Evolutionary conservation across 1,140 invertebrate species (phyloP), one percentile per base, ranked within the genome.

Genomic region (Drosophila pallidifrons): DNA sequence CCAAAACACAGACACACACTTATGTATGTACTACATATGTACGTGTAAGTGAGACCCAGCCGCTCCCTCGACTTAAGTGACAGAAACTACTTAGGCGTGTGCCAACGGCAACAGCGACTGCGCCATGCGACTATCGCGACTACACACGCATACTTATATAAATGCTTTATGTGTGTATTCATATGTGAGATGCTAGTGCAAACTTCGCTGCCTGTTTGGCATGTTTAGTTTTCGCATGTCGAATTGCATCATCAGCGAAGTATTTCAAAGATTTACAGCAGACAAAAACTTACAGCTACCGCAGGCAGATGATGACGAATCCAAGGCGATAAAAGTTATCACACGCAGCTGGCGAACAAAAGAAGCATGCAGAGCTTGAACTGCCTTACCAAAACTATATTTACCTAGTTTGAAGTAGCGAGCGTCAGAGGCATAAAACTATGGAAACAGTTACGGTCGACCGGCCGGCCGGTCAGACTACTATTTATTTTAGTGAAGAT

Each of bases 21-120:
- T 32, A 8, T 32, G 1, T 32, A 32, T 32, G 7, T 7, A 32
- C 2, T 7, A 32, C 2, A 2, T 8, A 66, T 38, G 70, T 38
- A 64, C 51, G 49, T 38, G 52, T 41, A 35, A 49, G 54, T 52
- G 49, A 32, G 10, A 13, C 20, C 35, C 58, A 88, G 75, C 81
- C 85, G 85, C 85, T 88, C 85, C 85, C 85, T 81, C 75, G 77
- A 73, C 81, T 88, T 79, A 75, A 88, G 72, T 83, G 78, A 88
- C 83, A 89, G 81, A 68, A 68, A 87, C 83, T 77, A 82, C 73
- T 89, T 73, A 88, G 85, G 75, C 78, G 77, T 82, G 83, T 87
- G 82, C 69, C 60, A 20, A n/a, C 58, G 75, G 20, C 68, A 32
- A 55, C 46, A 28, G 55, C 70, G 67, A 45, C 60, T 61, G 64